Evolutionary conservation across 2,888 invertebrate genomes (phyloP), one percentile per base, ranked within the genome.

Genomic region (Cryptocephalus primarius): DNA sequence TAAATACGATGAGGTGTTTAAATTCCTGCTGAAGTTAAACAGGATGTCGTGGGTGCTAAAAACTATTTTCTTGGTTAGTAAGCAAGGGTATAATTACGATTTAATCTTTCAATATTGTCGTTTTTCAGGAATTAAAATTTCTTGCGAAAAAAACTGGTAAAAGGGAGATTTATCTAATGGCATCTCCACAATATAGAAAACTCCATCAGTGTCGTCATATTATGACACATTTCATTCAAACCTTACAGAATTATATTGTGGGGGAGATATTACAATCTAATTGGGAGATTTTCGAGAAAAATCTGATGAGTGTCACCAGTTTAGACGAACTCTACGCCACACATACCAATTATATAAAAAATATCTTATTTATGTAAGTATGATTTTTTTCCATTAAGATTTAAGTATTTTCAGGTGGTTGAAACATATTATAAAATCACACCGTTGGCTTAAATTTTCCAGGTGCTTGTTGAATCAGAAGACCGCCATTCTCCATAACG

Each of bases 11-110:
- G 80, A 79, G 56, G 81, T 88, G 1, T 88, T 88, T 61, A 82
- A 82, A 60, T 85, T 86, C 64, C 67, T 88, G 36, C 62, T 88
- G 44, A 85, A 85, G 67, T 76, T 88, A 58, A 77, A 83, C 45
- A 74, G 88, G 46, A 80, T 87, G n/a, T 80, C 81, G 43, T 85
- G 85, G 82, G 78, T 84, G 11, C 65, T 88, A 39, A 82, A 85
- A 43, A 80, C 82, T 57, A 79, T 82, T 55, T 85, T 82, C 67
- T 71, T 78, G 73, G 79, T 74, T 53, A 62, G 62, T 61, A 43
- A n/a, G n/a, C 8, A 10, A 40, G 4, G 13, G 8, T n/a, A 12
- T 31, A 6, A n/a, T 31, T 31, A n/a, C 13, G 40, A 40, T 40
- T 14, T 40, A 40, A 13, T 40, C 10, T 40, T 40, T 40, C 14